A percentile compares a stretch with the other conserved stretches of the same genome.
These are phyloP conservation scores for Vesta saturnalis DNA, from an alignment of 2,888 invertebrate genomes.

Conservation along the genomic window DNA sequence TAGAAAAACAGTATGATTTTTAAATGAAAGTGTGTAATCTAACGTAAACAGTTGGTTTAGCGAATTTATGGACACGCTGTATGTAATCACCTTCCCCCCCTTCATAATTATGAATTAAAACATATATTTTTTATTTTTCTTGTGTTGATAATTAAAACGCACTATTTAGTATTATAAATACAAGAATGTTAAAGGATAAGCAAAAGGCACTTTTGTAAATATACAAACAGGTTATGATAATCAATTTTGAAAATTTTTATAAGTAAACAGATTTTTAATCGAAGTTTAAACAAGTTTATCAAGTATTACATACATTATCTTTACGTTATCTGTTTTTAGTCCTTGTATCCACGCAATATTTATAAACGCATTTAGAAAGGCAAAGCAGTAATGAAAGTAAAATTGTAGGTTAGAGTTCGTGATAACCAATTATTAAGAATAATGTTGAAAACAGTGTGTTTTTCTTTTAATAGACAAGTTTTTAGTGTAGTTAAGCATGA, in stretches of 20 bases:
- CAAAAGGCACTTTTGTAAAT: no score
- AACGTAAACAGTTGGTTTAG: no score
- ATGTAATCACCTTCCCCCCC: no score
- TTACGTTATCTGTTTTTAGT: not conserved
- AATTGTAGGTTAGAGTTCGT: slow-evolving; percentile 21
- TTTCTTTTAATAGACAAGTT: slow-evolving; percentile 39
- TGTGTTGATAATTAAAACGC: no score
- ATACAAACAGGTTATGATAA: slow-evolving; percentile 8
- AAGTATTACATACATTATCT: slow-evolving; percentile 1
- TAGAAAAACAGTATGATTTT: no score
- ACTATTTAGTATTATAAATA: no score
- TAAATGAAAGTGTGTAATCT: no score
- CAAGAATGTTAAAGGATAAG: no score
- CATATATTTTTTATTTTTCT: no score
- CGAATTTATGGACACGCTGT: no score
- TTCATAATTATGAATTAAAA: no score
- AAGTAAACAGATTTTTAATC: not conserved
- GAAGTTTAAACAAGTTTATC: slow-evolving; percentile 7
- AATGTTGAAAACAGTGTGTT: slow-evolving; percentile 43
- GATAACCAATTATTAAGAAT: no score
- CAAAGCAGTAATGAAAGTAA: not conserved
- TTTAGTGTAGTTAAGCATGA: slow-evolving; percentile 39
- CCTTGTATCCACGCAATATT: not conserved
- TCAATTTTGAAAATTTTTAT: not conserved
- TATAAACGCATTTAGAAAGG: not conserved